Evolutionary conservation across 2,113 vertebrate species (phyloP), one percentile per base, ranked within the genome.

Genomic region (Engraulis encrasicolus): DNA sequence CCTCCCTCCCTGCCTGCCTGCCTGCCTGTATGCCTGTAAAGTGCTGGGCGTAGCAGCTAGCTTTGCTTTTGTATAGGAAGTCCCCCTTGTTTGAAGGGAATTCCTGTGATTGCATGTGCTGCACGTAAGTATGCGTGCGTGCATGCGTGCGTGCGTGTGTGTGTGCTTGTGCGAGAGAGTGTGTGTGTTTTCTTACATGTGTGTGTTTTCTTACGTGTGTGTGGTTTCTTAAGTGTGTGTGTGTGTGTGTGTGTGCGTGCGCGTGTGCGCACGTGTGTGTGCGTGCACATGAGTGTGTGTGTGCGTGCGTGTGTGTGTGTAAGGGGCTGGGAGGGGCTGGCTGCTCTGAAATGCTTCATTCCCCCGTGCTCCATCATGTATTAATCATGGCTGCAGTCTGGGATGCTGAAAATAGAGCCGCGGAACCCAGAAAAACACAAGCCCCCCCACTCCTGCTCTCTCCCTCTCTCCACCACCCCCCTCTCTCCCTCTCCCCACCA

Each of bases 351-450:
- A n/a, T 93, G 88, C 92, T 94, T 94, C 79, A 94, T 93, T 90
- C 81, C 58, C 86, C 89, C 85, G 82, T 89, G 90, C 84, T 88
- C 87, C 36, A 18, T 90, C 91, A 93, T 94, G 91, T 92, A 92
- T 95, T 92, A 94, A 92, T 94, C 91, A 94, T 93, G 85, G 84
- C 85, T 74, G 58, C 90, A 91, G 92, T 93, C 93, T 94, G 93
- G 88, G 89, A 54, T 2, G 89, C 90, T 93, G 88, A 91, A 93
- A 94, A 94, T 94, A 94, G 92, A 31, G 45, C 87, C 79, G 87
- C 91, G 87, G 87, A 92, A 89, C 86, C 90, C 90, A 91, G 85
- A 92, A 92, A 93, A 90, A 91, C 89, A 90, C 89, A 88, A 87
- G 54, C 78, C 48, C 78, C 78, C 48, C 50, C 82, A 40, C 36